Evolutionary conservation across 2,888 invertebrate species (phyloP), one percentile per base, ranked within the genome.

Genomic region (Pyrrhosoma nymphula): DNA sequence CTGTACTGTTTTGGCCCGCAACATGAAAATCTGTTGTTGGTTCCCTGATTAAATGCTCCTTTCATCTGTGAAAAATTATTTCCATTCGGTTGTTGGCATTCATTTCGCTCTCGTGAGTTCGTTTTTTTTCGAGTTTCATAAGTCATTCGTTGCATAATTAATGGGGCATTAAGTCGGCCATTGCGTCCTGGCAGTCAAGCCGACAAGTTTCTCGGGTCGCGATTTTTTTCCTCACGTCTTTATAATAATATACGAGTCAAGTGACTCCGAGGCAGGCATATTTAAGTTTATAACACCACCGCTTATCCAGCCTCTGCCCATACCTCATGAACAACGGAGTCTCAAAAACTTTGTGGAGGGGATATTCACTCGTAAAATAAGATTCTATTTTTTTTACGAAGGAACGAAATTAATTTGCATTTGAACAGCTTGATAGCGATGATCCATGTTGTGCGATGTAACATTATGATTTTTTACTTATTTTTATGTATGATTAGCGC

Each of bases 111-210:
- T 82, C 82, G 35, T 18, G 82, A 82, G 35, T 12, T 82, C 14
- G 35, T 82, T 30, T 35, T 82, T 82, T 82, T 35, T 82, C 35
- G 30, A 82, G 35, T 82, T 82, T 82, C 82, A 82, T 82, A 82
- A 82, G 14, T 82, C 82, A 82, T 35, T 82, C 82, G 30, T 35
- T 82, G 23, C 82, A 82, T 82, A 82, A 82, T 82, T 82, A 82
- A 82, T 82, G 82, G 30, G 30, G 35, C 35, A 82, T 82, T 82
- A 82, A 82, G 82, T 82, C 82, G 82, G 82, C 82, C 82, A 35
- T 35, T 82, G 30, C 82, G 14, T 35, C 82, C 82, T 35, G 82
- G 82, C 82, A 82, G 82, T 82, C 82, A 35, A 82, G 35, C 35
- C 82, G 82, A 30, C 10, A 35, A 35, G 82, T 82, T 82, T 82